Evolutionary conservation across 2,797 vertebrate species (phyloP), one percentile per base, ranked within the genome.

Genomic region (Pogonophryne albipinna): DNA sequence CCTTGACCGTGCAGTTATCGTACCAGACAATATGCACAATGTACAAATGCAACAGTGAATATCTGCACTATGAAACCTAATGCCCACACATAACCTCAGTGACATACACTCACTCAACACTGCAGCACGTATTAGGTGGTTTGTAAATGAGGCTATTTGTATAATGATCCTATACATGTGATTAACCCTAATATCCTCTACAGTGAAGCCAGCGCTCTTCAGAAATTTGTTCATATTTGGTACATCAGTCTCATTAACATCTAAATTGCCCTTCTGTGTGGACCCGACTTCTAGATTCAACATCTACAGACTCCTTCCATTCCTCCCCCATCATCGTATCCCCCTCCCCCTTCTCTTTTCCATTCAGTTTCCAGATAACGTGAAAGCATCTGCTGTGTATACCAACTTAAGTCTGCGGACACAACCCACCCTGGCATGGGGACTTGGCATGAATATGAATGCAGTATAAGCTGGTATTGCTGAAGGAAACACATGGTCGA

Each of bases 361-460:
- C 56, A 4, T 47, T 44, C 15, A 50, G 57, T 51, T 74, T 53
- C 56, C 71, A 38, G 68, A 47, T 66, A 62, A 68, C 41, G n/a
- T 51, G 44, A 69, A 65, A 78, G 64, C 76, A 69, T 76, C 80
- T 86, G 86, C 83, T 85, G 52, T 46, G 58, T 64, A 50, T 16
- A 67, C 49, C 69, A 72, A 69, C 47, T 41, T 63, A 73, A 80
- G 66, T 66, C 83, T 71, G 82, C 34, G 19, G 86, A 86, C 80
- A 78, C 59, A 66, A 79, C 76, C 74, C 68, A 69, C 17, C 45
- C 52, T 77, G 77, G 53, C 71, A 70, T 31, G 49, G 55, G 59
- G 66, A 75, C 80, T 51, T 69, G 41, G 67, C 59, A 62, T 83
- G 82, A 81, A 87, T 87, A 61, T 79, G 64, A 75, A 87, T 69